Conservation (phyloP, 1,140 invertebrate species). For the Drosophila nikananu region DNA sequence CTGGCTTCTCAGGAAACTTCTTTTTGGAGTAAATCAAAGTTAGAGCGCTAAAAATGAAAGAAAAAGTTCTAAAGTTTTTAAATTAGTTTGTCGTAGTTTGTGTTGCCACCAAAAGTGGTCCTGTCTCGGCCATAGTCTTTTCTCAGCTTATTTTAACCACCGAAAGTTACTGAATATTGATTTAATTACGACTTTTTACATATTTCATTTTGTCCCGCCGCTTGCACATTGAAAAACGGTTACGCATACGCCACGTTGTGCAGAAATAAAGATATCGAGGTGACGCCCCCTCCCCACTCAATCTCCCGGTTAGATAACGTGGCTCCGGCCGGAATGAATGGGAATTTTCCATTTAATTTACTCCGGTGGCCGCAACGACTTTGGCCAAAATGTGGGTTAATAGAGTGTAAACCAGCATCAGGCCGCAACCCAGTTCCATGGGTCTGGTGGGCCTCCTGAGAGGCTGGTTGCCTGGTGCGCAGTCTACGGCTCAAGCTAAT, state of each 20-base stretch:
- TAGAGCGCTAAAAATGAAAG: constrained; percentile 5
- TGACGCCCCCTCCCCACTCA: not conserved
- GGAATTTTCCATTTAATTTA: constrained; percentile 83
- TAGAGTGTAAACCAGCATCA: constrained; percentile 76
- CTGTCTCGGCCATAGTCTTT: not conserved
- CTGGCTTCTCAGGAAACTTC: constrained; percentile 5
- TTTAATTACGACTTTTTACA: constrained; percentile 50
- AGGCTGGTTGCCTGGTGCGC: constrained; percentile 11
- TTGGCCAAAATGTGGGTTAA: constrained; percentile 80
- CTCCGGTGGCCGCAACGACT: constrained; percentile 59
- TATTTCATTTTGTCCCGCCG: constrained; percentile 13
- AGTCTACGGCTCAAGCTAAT: constrained; percentile 51
- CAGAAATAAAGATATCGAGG: constrained; percentile 42
- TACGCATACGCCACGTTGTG: constrained; percentile 28
- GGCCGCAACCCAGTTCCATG: constrained; percentile 68
- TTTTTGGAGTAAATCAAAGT: constrained; percentile 46
- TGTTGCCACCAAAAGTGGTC: constrained; percentile 36
- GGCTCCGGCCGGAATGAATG: constrained; percentile 34
- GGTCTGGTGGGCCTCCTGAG: constrained; percentile 3
- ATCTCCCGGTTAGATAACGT: constrained; percentile 19
- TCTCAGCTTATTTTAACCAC: not conserved
- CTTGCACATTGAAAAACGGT: constrained; percentile 10
- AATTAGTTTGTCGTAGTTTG: constrained; percentile 60
- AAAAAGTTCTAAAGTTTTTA: constrained; percentile 53
- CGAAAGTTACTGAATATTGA: constrained; percentile 12